Evolutionary conservation across 2,113 vertebrate genomes (phyloP).

Genomic region (Brachyistius frenatus): DNA sequence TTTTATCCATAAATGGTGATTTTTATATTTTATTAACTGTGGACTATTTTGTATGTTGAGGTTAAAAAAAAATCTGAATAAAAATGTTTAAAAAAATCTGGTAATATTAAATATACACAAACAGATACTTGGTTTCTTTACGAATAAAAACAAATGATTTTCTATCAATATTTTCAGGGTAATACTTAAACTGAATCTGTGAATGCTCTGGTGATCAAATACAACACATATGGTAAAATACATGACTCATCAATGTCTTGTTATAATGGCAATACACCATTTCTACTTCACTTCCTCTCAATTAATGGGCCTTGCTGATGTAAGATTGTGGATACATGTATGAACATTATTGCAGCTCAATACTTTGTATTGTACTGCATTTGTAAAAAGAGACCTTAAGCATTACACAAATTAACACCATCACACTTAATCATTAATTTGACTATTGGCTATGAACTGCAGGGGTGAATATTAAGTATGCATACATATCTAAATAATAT

Average conservation of each 20-base stretch:
- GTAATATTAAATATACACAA: too few species aligned
- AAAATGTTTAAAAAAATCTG: neutral
- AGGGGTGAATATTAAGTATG: neutral
- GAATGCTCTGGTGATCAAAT: neutral
- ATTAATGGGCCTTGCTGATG: neutral
- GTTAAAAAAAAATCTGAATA: neutral
- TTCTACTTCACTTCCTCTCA: neutral
- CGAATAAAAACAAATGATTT: neutral
- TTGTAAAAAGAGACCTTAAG: neutral
- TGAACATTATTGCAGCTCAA: neutral
- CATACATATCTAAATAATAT: constrained; percentile 10
- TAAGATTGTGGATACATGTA: constrained; percentile 8
- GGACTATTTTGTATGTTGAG: neutral
- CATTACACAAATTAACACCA: neutral
- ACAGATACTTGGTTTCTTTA: too few species aligned
- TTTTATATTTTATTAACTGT: constrained; percentile 37
- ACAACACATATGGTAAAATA: neutral
- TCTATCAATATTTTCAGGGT: neutral
- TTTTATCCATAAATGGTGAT: constrained; percentile 27
- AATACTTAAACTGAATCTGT: neutral
- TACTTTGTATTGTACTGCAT: constrained; percentile 1
- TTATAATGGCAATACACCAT: neutral
- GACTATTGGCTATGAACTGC: neutral
- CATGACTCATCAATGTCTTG: neutral
- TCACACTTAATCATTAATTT: neutral